Evolutionary conservation across 2,797 vertebrate genomes (phyloP), one percentile per base, ranked within the genome.

Genomic region (Esox lucius): DNA sequence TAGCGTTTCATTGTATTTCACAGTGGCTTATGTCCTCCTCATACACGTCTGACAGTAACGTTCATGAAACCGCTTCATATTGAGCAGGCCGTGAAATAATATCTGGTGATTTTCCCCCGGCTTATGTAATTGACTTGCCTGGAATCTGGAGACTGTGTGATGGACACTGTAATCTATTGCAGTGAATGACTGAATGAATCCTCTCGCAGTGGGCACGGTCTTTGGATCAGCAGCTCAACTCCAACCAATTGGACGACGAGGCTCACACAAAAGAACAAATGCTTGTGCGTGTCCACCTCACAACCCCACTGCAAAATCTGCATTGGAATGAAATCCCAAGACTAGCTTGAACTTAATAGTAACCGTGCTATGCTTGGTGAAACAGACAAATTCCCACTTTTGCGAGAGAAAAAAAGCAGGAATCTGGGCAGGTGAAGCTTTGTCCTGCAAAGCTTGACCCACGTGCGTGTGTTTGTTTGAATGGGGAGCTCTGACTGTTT

Each of bases 1-100:
- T 75, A 75, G 73, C 68, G 2, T 77, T 83, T 90, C 76, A 81
- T 74, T 86, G 84, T 90, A 90, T 91, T 93, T 91, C 90, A 91
- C 89, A 89, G 78, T 72, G 75, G 78, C 86, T 90, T 91, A 87
- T 26, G 56, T 77, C 77, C 68, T 56, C 74, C 35, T 70, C 78
- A 77, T 77, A 74, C 78, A 66, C 74, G 78, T 64, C 78, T 81
- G 78, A 83, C 48, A 69, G 79, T 82, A 87, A 87, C 82, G 86
- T 79, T 84, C 76, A 85, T 85, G 78, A 79, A 82, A 85, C 81
- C 59, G 78, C 83, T 76, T 79, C 80, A 78, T 81, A 83, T 81
- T 80, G 83, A 88, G 78, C 69, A 77, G 74, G 67, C 75, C 67
- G 46, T 84, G 79, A 79, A 85, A 89, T 88, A 86, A 81, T 80